A percentile compares a stretch with the other conserved stretches of the same genome.
phyloP scores from a whole-genome alignment of 2,797 vertebrate species.

The Euthynnus affinis region DNA sequence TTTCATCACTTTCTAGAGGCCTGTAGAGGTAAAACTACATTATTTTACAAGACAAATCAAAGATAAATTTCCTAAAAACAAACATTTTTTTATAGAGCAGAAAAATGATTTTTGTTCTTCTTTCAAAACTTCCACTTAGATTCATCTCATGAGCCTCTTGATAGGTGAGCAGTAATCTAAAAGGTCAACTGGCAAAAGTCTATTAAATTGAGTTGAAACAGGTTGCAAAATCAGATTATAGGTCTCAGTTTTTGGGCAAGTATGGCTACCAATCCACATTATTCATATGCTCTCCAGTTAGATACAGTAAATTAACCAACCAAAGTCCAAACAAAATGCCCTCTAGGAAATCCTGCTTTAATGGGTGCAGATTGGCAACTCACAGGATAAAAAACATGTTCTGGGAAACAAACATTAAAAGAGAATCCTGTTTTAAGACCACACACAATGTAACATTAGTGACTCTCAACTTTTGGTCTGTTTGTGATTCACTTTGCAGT shows the following conservation, averaged over 20 bases:
- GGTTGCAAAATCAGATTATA: not conserved
- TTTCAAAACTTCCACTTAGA: not conserved
- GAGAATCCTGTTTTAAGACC: slow-evolving; percentile 19
- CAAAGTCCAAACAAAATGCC: slow-evolving; percentile 18
- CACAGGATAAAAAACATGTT: slow-evolving; percentile 27
- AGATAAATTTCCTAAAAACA: not conserved
- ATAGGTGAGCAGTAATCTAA: not conserved
- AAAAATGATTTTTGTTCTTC: not conserved
- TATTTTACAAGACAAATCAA: not conserved
- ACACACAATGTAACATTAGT: slow-evolving; percentile 3
- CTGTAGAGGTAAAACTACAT: not conserved
- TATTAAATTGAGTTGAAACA: not conserved
- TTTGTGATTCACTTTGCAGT: slow-evolving; percentile 57
- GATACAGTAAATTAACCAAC: not conserved
- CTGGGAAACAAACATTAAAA: slow-evolving; percentile 22
- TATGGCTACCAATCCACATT: not conserved
- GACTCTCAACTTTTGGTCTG: slow-evolving; percentile 25
- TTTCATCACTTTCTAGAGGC: not conserved
- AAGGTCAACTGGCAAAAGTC: not conserved
- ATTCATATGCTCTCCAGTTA: not conserved
- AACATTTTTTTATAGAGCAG: not conserved
- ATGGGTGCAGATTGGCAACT: slow-evolving; percentile 10
- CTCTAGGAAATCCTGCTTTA: slow-evolving; percentile 8
- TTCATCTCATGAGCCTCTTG: not conserved
- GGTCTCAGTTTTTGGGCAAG: not conserved